Conservation (phyloP, 1,140 invertebrate species). For the Zaprionus tsacasi region DNA sequence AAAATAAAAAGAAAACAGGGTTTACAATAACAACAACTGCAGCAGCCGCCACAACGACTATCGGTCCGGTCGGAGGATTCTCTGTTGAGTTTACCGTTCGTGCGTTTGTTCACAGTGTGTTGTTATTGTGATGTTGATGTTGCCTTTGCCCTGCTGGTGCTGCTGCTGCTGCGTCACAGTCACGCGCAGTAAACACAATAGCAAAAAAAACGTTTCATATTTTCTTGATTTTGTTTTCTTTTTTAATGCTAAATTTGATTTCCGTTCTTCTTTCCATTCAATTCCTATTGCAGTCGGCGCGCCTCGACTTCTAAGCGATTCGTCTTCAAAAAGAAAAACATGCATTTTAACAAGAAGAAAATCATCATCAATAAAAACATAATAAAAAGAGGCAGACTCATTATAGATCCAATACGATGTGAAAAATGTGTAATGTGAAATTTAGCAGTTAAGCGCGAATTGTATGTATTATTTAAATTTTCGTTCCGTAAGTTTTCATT, state of each 20-base stretch:
- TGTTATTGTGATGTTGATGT: slow-evolving; percentile 1
- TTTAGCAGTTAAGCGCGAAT: slow-evolving; percentile 71
- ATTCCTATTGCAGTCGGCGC: slow-evolving; percentile 53
- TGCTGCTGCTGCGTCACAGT: slow-evolving; percentile 19
- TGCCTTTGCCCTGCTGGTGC: neutral
- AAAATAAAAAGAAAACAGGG: slow-evolving; percentile 33
- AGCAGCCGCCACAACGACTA: neutral
- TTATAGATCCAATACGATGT: slow-evolving; percentile 51
- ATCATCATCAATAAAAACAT: slow-evolving; percentile 41
- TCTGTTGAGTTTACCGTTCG: slow-evolving; percentile 51
- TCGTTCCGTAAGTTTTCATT: slow-evolving; percentile 54
- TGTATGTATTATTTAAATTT: slow-evolving; percentile 78
- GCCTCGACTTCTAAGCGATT: slow-evolving; percentile 49
- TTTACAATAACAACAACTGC: slow-evolving; percentile 26
- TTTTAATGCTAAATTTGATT: slow-evolving; percentile 36
- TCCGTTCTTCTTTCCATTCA: slow-evolving; percentile 22
- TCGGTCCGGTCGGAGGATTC: slow-evolving; percentile 14
- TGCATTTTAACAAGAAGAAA: slow-evolving; percentile 59
- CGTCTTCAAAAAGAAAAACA: slow-evolving; percentile 44
- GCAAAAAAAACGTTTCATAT: slow-evolving; percentile 14
- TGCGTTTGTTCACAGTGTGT: neutral
- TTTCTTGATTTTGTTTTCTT: neutral
- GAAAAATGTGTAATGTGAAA: slow-evolving; percentile 71
- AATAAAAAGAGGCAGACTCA: slow-evolving; percentile 27
- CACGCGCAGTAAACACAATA: slow-evolving; percentile 32